Conservation (phyloP, 2,797 vertebrate species). For the Microctenopoma steveboyesi region DNA sequence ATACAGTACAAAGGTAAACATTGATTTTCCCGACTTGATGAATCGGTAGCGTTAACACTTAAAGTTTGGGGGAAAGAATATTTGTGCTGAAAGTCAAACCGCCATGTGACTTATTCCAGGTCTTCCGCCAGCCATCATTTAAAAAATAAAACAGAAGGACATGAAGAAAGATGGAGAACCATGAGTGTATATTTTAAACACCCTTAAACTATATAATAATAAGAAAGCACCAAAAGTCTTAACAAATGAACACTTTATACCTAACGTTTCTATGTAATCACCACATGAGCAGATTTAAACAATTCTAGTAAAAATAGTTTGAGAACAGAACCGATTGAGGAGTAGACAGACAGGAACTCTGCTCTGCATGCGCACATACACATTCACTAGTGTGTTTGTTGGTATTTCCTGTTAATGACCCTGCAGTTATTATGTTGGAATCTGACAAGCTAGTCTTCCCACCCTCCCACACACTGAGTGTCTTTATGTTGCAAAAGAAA, state of each 20-base stretch:
- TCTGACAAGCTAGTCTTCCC: slow-evolving; percentile 63
- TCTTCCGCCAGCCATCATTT: slow-evolving; percentile 22
- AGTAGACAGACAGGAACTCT: slow-evolving; percentile 57
- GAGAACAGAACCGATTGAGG: slow-evolving; percentile 39
- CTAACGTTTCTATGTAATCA: neutral
- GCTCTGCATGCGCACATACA: slow-evolving; percentile 39
- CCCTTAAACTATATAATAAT: neutral
- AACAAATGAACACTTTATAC: neutral
- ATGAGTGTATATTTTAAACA: neutral
- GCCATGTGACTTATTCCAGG: slow-evolving; percentile 51
- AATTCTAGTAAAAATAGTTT: slow-evolving; percentile 40
- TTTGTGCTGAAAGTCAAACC: slow-evolving; percentile 38
- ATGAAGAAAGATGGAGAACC: neutral
- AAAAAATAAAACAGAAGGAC: slow-evolving; percentile 42
- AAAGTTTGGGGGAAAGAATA: slow-evolving; percentile 15
- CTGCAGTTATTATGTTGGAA: slow-evolving; percentile 65
- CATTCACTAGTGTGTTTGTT: slow-evolving; percentile 63
- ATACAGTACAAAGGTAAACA: slow-evolving; percentile 20
- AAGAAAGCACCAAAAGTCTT: neutral
- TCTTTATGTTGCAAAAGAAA: slow-evolving; percentile 10
- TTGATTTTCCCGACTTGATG: slow-evolving; percentile 16
- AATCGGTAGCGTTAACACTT: slow-evolving; percentile 17
- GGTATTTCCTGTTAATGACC: slow-evolving; percentile 72
- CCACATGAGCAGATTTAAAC: neutral
- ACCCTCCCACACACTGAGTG: slow-evolving; percentile 43